These are phyloP conservation scores for Eurytoma adleriae DNA, from an alignment of 2,888 invertebrate genomes.

Conservation along the genomic window DNA sequence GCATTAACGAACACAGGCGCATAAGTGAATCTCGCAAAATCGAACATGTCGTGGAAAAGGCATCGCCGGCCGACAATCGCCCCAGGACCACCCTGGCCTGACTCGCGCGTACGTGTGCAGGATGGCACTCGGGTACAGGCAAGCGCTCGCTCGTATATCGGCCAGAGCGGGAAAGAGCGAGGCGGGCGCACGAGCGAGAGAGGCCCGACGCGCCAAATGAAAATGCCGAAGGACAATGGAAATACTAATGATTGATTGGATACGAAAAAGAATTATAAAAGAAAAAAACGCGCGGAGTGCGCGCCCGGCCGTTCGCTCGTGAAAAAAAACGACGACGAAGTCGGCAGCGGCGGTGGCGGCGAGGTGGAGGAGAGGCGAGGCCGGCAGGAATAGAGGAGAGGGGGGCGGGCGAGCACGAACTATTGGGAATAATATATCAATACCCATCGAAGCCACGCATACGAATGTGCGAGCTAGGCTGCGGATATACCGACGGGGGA, in stretches of 20 bases:
- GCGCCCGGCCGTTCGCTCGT: constrained; percentile 66
- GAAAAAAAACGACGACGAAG: constrained; percentile 62
- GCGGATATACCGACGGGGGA: constrained; percentile 29
- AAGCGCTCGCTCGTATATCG: constrained; percentile 27
- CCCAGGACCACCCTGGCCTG: background rate
- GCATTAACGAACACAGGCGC: constrained; percentile 29
- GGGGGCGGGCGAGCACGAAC: constrained; percentile 68
- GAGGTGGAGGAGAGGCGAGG: constrained; percentile 30
- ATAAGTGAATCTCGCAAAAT: constrained; percentile 44
- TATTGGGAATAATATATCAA: constrained; percentile 77
- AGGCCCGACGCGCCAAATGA: constrained; percentile 69
- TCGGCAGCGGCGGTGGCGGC: constrained; percentile 14
- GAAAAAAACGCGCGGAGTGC: constrained; percentile 71
- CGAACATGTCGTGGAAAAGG: constrained; percentile 26
- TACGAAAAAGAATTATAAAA: constrained; percentile 77
- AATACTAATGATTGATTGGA: constrained; percentile 77
- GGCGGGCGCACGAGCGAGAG: constrained; percentile 4
- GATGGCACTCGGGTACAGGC: background rate
- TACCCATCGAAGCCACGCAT: constrained; percentile 76
- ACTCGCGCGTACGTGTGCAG: background rate
- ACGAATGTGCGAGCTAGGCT: constrained; percentile 69
- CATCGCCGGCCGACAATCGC: constrained; percentile 6
- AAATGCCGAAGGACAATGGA: constrained; percentile 76
- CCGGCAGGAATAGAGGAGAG: constrained; percentile 55
- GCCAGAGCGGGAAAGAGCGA: constrained; percentile 1